Evolutionary conservation across 2,797 vertebrate genomes (phyloP).

Genomic region (Muscicapa striata): DNA sequence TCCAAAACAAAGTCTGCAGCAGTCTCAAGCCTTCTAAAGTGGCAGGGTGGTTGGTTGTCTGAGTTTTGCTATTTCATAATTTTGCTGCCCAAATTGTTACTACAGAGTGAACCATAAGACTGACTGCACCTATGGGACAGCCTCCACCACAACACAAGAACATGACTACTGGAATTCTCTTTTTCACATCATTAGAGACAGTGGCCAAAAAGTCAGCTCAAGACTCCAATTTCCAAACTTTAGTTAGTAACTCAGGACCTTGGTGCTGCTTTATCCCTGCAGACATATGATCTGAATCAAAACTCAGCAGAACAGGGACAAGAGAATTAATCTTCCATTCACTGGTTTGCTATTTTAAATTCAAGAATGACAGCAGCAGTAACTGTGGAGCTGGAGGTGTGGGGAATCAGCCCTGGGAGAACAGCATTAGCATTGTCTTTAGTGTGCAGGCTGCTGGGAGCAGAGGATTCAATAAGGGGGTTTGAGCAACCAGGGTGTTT

Average conservation of each 20-base stretch:
- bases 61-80: neutral
- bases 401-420: neutral
- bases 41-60: neutral
- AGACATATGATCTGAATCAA: neutral
- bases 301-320: neutral
- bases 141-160: neutral
- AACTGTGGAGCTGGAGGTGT: neutral
- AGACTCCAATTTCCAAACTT: neutral
- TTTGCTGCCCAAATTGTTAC: neutral
- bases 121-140: neutral
- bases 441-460: neutral
- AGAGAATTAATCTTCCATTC: neutral
- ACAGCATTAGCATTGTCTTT: neutral
- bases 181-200: neutral
- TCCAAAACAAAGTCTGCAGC: neutral
- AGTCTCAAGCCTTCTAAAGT: neutral
- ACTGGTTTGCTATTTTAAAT: neutral
- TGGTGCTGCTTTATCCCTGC: neutral
- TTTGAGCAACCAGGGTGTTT: neutral
- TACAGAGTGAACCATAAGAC: neutral
- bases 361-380: neutral
- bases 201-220: neutral
- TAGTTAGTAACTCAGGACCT: neutral
- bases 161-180: neutral
- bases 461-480: neutral